Base-by-base conservation (phyloP, 2,113 vertebrate species). In the Cathartes aura region DNA sequence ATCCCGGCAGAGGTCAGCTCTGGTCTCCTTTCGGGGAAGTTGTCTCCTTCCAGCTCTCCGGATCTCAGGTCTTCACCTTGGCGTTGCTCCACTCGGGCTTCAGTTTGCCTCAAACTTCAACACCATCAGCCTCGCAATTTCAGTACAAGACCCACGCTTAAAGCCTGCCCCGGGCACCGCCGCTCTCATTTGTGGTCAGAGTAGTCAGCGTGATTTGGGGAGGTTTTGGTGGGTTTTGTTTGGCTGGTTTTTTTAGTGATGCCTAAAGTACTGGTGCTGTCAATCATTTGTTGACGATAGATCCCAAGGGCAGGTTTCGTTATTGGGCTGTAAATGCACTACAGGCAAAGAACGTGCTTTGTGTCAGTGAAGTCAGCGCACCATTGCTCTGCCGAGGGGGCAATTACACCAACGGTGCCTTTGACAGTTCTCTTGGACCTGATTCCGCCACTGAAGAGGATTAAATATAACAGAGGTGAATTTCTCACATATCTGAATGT, bases 91-190 rank as follows among this genome's bases (percentile, higher is more conserved):
- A 4, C 73, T 32, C 0, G 8, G 48, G 72, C 64, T 21, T 3
- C 26, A 55, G 48, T 10, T 36, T 22, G 2, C 56, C 48, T 34
- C n/a, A 43, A 12, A 29, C 34, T 15, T 7, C 36, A 23, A 1
- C 58, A 20, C 27, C 18, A 1, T 24, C 15, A 1, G 19, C 59
- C 43, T 64, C 27, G 3, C 11, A 6, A 5, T 34, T 40, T 23
- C 56, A 20, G 1, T 6, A 3, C 11, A 2, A 5, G 71, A 20
- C 40, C 60, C 29, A 5, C 2, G 5, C 38, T 36, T 50, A 8
- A 9, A 21, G 30, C 43, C 42, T 22, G 2, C 22, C 18, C 47
- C 4, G 4, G 21, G 45, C 62, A 45, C 50, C 5, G 2, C 66
- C 19, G 50, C 67, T 43, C 64, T 85, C 43, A 8, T 48, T 26